A percentile compares a stretch with the other conserved stretches of the same genome.
Conservation (phyloP, 2,113 vertebrate species). For the Tiliqua scincoides region DNA sequence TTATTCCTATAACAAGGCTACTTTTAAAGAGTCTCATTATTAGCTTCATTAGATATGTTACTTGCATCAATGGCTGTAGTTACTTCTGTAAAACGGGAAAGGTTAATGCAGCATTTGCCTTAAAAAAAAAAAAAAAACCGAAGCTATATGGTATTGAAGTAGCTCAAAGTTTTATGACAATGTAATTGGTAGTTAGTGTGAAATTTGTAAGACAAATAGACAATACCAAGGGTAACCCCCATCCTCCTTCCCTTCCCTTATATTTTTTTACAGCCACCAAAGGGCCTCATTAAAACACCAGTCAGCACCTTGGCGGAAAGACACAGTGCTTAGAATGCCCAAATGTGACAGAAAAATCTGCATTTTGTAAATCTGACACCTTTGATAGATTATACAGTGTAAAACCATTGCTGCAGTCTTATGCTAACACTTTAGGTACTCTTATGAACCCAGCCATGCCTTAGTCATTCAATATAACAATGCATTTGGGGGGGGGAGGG, state of each 20-base stretch:
- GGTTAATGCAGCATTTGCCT: constrained; percentile 85
- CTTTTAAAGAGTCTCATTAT: constrained; percentile 92
- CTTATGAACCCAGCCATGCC: constrained; percentile 81
- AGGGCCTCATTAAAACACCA: constrained; percentile 90
- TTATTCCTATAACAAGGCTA: constrained; percentile 87
- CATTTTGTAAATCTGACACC: constrained; percentile 90
- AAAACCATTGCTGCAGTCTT: constrained; percentile 84
- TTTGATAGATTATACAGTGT: constrained; percentile 90
- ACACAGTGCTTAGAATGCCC: constrained; percentile 83
- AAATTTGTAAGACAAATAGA: constrained; percentile 97
- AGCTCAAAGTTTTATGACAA: constrained; percentile 93
- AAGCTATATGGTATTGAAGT: constrained; percentile 84
- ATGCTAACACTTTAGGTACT: constrained; percentile 80
- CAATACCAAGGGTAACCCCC: constrained; percentile 86
- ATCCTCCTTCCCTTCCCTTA: constrained; percentile 80
- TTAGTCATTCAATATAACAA: constrained; percentile 79
- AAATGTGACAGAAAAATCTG: constrained; percentile 86
- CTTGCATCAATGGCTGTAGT: constrained; percentile 88
- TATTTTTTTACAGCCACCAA: constrained; percentile 91
- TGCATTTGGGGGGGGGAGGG: constrained; percentile 39
- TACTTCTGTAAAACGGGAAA: constrained; percentile 82
- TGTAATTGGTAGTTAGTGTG: constrained; percentile 96
- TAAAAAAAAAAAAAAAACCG: constrained; percentile 64
- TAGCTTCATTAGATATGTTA: constrained; percentile 91
- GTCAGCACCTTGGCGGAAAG: constrained; percentile 86